Conservation (phyloP, 2,888 invertebrate genomes). For the Pristionchus mayeri region DNA sequence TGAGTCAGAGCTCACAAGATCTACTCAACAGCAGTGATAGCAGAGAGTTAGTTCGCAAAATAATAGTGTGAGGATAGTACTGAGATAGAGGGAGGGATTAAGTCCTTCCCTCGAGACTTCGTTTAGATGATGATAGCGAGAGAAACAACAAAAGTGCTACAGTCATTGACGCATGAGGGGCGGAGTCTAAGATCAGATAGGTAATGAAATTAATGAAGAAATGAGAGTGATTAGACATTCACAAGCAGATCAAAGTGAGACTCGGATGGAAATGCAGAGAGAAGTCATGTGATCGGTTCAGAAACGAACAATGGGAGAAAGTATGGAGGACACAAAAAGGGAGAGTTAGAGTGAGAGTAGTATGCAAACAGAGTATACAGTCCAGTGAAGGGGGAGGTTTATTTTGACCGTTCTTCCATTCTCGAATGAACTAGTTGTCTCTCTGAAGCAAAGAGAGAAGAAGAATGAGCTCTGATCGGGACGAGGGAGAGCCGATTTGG, state of each 20-base stretch:
- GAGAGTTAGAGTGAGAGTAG: slow-evolving; percentile 17
- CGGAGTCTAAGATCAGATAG: neutral
- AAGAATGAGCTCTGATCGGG: slow-evolving; percentile 19
- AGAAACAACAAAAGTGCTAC: slow-evolving; percentile 33
- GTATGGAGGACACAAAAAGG: slow-evolving; percentile 7
- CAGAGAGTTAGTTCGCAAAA: neutral
- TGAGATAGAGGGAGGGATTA: neutral
- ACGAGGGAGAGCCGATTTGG: slow-evolving; percentile 23
- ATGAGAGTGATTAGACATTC: neutral
- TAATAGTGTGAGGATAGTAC: neutral
- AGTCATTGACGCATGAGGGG: neutral
- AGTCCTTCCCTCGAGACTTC: neutral
- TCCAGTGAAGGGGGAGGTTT: slow-evolving; percentile 9
- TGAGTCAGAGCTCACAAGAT: neutral
- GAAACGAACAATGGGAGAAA: neutral
- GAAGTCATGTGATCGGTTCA: neutral
- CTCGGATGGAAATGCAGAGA: neutral
- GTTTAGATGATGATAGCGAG: neutral
- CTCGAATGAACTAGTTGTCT: slow-evolving; percentile 29
- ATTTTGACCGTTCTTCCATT: slow-evolving; percentile 23
- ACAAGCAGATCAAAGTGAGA: neutral
- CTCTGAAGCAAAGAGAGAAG: slow-evolving; percentile 16
- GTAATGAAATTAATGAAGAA: neutral
- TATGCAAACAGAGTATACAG: slow-evolving; percentile 38
- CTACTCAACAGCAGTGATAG: neutral